phyloP scores from a whole-genome alignment of 2,113 vertebrate genomes.

The Mustelus asterias region DNA sequence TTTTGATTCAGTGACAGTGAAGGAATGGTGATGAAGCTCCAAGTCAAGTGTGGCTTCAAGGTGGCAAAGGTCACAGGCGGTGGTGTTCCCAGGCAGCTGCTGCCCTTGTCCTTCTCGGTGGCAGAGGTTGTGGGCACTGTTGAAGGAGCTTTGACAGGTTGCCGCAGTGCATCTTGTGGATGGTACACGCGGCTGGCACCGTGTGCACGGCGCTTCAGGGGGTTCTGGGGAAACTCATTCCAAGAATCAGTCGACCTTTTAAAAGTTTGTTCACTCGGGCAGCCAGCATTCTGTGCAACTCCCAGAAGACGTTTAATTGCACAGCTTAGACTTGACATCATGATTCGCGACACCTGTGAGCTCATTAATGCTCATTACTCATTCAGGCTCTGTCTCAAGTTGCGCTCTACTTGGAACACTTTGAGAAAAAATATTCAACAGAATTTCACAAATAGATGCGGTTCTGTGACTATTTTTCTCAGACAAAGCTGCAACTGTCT shows the following conservation, averaged over 20 bases:
- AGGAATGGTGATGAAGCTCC: background rate
- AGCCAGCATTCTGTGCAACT: background rate
- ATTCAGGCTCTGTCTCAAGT: constrained; percentile 5
- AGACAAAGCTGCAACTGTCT: background rate
- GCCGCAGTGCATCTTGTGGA: background rate
- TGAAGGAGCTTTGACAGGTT: background rate
- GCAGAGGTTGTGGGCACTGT: background rate
- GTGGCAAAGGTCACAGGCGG: background rate
- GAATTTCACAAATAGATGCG: background rate
- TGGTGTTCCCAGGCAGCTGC: background rate
- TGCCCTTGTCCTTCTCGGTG: background rate
- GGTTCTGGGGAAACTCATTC: background rate
- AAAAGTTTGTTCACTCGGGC: background rate
- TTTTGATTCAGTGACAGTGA: background rate
- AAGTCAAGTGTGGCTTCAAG: background rate
- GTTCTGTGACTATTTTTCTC: background rate
- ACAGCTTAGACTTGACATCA: background rate
- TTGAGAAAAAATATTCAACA: background rate
- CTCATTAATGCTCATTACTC: constrained; percentile 5
- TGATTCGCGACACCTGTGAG: background rate
- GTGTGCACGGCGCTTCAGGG: too few relatives aligned
- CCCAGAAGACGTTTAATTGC: background rate
- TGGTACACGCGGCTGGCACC: background rate
- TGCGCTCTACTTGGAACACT: background rate
- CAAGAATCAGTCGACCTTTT: background rate